Conservation (phyloP, 2,888 invertebrate genomes). For the Sepiola atlantica region DNA sequence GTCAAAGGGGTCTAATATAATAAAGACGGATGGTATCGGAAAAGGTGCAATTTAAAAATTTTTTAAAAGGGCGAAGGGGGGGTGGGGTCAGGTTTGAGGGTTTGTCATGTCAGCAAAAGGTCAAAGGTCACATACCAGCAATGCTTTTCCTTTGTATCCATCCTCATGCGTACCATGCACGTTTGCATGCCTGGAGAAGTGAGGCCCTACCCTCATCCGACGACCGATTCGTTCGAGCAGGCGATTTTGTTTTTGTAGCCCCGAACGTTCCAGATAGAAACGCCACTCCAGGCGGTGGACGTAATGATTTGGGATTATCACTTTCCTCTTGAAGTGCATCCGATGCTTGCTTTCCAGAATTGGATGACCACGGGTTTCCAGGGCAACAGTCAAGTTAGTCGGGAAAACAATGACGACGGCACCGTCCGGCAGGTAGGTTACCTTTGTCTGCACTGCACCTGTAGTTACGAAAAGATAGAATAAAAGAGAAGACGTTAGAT, state of each 20-base stretch:
- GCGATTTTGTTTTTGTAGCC: conserved; percentile 61
- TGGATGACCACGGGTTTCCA: conserved; percentile 92
- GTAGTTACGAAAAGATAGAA: conserved; percentile 48
- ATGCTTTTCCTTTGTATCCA: conserved; percentile 70
- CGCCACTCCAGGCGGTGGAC: conserved; percentile 94
- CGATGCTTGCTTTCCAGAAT: conserved; percentile 80
- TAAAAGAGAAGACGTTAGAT: background rate
- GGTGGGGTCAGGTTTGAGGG: no score
- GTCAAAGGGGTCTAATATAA: background rate
- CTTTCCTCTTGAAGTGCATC: conserved; percentile 72
- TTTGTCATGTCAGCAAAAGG: conserved; percentile 34
- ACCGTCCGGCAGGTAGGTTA: conserved; percentile 72
- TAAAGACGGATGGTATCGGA: background rate
- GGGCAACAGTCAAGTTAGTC: conserved; percentile 80
- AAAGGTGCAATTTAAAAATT: background rate
- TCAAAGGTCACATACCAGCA: conserved; percentile 67
- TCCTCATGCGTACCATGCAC: conserved; percentile 71
- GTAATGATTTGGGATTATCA: conserved; percentile 70
- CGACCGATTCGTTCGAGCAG: conserved; percentile 66
- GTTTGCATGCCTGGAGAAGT: conserved; percentile 68
- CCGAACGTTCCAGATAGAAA: conserved; percentile 86
- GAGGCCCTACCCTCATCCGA: conserved; percentile 72
- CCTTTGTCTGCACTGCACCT: conserved; percentile 70
- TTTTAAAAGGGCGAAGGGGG: background rate
- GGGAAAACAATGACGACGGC: conserved; percentile 73